A percentile compares a stretch with the other conserved stretches of the same genome.
Conservation (phyloP, 2,113 vertebrate genomes). For the Tenrec ecaudatus region DNA sequence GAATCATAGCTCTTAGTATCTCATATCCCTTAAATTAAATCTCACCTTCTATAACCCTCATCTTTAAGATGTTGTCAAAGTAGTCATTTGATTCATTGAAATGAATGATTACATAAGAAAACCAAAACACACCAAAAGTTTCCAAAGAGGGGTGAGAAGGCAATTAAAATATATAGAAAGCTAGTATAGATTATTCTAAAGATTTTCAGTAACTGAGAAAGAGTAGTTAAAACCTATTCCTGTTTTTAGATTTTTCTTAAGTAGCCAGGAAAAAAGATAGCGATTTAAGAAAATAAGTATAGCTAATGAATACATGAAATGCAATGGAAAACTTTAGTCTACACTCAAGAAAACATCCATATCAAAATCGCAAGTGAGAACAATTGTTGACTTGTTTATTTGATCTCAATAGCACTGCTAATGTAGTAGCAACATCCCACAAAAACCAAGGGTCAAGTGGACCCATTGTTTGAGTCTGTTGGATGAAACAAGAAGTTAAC, state of each 20-base stretch:
- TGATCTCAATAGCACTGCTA: slow-evolving; percentile 58
- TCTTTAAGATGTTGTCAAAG: slow-evolving; percentile 1
- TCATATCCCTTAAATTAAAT: slow-evolving; percentile 27
- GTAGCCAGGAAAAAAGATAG: not conserved
- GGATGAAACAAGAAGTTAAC: slow-evolving; percentile 65
- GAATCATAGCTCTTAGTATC: slow-evolving; percentile 23
- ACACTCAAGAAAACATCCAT: slow-evolving; percentile 27
- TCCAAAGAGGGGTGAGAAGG: not conserved
- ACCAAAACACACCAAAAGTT: slow-evolving; percentile 18
- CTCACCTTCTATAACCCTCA: slow-evolving; percentile 26
- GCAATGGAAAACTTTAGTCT: slow-evolving; percentile 37
- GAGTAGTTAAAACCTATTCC: not conserved
- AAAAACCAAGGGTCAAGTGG: slow-evolving; percentile 53
- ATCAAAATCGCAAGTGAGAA: slow-evolving; percentile 50
- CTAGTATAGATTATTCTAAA: not conserved
- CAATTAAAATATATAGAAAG: not conserved
- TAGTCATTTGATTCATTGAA: slow-evolving; percentile 31
- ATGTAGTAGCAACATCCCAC: not conserved
- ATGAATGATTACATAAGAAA: slow-evolving; percentile 17
- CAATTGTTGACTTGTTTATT: slow-evolving; percentile 64
- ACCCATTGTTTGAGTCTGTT: slow-evolving; percentile 47
- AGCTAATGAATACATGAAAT: slow-evolving; percentile 29
- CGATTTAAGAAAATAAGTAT: slow-evolving; percentile 41
- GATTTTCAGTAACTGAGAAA: slow-evolving; percentile 34
- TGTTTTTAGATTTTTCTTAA: not conserved